A percentile compares a stretch with the other conserved stretches of the same genome.
phyloP scores from a whole-genome alignment of 2,797 vertebrate species.

The Tragopan temminckii region DNA sequence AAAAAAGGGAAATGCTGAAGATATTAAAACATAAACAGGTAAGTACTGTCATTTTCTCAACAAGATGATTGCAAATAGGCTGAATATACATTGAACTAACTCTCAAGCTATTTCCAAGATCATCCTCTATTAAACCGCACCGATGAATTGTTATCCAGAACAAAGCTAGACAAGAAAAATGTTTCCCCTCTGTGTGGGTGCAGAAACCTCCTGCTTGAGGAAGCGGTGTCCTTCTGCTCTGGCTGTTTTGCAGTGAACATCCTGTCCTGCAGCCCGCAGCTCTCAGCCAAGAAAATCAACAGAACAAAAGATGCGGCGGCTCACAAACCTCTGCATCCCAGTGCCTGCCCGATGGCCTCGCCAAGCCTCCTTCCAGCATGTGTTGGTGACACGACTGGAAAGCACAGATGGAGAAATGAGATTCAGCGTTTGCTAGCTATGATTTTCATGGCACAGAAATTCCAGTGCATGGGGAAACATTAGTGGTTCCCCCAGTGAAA shows the following conservation, averaged over 20 bases:
- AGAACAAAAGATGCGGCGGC: neutral
- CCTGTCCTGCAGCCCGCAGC: too few relatives aligned
- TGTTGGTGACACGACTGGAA: accelerated
- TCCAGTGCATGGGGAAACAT: accelerated
- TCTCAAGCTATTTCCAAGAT: neutral
- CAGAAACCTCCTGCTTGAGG: neutral
- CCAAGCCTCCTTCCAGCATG: neutral
- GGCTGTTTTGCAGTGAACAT: neutral
- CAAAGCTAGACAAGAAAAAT: neutral
- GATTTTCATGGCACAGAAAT: neutral
- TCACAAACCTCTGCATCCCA: accelerated
- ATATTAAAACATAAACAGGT: neutral
- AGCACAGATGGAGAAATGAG: accelerated
- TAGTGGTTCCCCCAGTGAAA: neutral
- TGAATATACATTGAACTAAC: neutral
- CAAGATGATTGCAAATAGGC: neutral
- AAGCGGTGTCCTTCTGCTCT: neutral
- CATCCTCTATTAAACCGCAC: neutral
- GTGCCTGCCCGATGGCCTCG: accelerated
- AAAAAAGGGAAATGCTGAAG: neutral
- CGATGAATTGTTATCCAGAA: neutral
- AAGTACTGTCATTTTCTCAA: neutral
- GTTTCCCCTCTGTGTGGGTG: neutral
- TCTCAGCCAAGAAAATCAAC: neutral
- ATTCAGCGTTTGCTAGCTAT: neutral